Evolutionary conservation across 2,888 invertebrate species (phyloP).

Genomic region (Strigamia crassipes): DNA sequence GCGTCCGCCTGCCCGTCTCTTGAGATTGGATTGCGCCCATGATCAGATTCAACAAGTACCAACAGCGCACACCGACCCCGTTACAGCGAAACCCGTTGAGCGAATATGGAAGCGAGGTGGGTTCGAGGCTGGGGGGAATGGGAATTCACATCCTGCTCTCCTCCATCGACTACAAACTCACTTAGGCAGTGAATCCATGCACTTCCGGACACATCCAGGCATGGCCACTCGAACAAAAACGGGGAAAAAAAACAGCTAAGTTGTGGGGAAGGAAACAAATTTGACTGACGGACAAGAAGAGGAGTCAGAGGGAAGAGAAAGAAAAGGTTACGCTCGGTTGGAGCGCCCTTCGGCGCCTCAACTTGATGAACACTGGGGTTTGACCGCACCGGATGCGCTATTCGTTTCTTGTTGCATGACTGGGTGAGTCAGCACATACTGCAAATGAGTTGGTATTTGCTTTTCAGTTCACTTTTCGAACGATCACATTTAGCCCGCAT

Average conservation of each 20-base stretch:
- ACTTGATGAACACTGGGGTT: not conserved
- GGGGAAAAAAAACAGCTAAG: not conserved
- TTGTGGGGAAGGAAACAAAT: not conserved
- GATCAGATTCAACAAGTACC: slow-evolving; percentile 40
- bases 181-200: slow-evolving; percentile 28
- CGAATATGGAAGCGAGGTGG: not conserved
- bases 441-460: not conserved
- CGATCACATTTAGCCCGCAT: no score
- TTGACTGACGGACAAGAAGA: slow-evolving; percentile 8
- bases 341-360: not conserved
- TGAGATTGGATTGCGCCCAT: slow-evolving; percentile 26
- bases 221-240: not conserved
- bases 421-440: not conserved
- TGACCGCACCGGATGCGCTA: slow-evolving; percentile 1
- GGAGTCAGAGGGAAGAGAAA: not conserved
- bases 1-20: slow-evolving; percentile 16
- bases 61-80: not conserved
- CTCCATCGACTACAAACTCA: slow-evolving; percentile 30
- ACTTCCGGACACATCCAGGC: slow-evolving; percentile 27
- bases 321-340: not conserved
- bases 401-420: not conserved
- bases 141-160: not conserved
- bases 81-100: not conserved
- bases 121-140: not conserved
- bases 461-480: no score